Evolutionary conservation across 2,797 vertebrate genomes (phyloP).

Genomic region (Lithobates sylvaticus): DNA sequence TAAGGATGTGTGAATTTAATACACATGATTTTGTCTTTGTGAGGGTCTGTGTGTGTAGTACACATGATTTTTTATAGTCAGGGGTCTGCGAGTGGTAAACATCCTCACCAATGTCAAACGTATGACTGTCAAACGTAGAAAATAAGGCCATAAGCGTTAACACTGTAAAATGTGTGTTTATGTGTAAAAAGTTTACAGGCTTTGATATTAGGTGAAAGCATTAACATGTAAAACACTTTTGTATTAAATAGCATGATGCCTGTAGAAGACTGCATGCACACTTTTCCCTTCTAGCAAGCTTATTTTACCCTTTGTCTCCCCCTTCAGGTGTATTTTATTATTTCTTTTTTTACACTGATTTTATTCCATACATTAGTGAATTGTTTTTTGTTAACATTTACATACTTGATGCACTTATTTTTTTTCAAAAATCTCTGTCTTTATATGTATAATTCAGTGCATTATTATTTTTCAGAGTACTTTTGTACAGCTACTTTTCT

Average conservation of each 20-base stretch:
- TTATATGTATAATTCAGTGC: too few species aligned
- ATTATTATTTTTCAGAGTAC: too few species aligned
- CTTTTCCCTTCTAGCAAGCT: neutral
- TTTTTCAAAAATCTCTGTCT: too few species aligned
- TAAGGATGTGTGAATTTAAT: neutral
- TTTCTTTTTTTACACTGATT: neutral
- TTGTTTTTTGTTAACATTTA: too few species aligned
- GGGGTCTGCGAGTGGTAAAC: neutral
- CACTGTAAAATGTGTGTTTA: neutral
- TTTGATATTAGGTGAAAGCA: neutral
- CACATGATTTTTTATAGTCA: neutral
- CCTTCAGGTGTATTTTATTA: constrained; percentile 5
- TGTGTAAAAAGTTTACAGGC: neutral
- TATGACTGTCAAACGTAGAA: neutral
- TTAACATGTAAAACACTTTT: neutral
- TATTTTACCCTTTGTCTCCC: constrained; percentile 45
- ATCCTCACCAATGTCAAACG: neutral
- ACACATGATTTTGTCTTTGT: neutral
- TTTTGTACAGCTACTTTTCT: too few species aligned
- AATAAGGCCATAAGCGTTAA: neutral
- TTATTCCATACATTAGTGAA: neutral
- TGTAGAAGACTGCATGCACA: neutral
- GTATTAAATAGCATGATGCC: neutral
- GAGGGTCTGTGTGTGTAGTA: neutral
- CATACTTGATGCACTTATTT: too few species aligned